Conservation (phyloP, 1,140 invertebrate genomes). For the Brachionus rotundiformis region DNA sequence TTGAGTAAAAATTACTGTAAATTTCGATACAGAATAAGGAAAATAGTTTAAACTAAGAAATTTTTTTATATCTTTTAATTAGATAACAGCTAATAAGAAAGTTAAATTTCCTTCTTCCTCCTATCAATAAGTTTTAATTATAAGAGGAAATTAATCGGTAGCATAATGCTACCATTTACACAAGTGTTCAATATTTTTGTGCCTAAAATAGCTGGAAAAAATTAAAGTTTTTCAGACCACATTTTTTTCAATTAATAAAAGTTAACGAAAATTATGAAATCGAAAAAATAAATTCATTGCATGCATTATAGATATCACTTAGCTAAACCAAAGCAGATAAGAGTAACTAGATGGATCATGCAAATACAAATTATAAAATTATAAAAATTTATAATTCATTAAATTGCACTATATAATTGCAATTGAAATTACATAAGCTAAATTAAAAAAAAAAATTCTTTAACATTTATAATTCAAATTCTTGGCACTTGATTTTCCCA, state of each 20-base stretch:
- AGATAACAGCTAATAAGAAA: too few species aligned
- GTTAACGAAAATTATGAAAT: neutral
- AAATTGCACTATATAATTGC: neutral
- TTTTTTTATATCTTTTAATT: too few species aligned
- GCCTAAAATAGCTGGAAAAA: neutral
- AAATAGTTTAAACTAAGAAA: too few species aligned
- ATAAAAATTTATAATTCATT: neutral
- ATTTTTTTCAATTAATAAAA: neutral
- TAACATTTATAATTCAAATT: neutral
- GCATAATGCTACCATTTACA: too few species aligned
- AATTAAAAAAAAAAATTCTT: neutral
- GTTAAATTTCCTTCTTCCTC: too few species aligned
- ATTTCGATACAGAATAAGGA: too few species aligned
- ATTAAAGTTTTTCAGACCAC: neutral
- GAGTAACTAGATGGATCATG: neutral
- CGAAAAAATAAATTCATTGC: neutral
- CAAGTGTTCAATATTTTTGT: too few species aligned
- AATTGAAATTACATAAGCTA: slow-evolving; percentile 1
- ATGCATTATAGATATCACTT: neutral
- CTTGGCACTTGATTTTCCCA: neutral
- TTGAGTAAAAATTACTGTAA: too few species aligned
- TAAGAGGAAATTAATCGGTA: too few species aligned
- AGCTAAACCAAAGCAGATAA: neutral
- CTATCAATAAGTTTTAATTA: too few species aligned
- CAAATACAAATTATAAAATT: slow-evolving; percentile 4